These are phyloP conservation scores for Parauchenoglanis ngamensis DNA, from an alignment of 2,797 vertebrate species.

Conservation along the genomic window DNA sequence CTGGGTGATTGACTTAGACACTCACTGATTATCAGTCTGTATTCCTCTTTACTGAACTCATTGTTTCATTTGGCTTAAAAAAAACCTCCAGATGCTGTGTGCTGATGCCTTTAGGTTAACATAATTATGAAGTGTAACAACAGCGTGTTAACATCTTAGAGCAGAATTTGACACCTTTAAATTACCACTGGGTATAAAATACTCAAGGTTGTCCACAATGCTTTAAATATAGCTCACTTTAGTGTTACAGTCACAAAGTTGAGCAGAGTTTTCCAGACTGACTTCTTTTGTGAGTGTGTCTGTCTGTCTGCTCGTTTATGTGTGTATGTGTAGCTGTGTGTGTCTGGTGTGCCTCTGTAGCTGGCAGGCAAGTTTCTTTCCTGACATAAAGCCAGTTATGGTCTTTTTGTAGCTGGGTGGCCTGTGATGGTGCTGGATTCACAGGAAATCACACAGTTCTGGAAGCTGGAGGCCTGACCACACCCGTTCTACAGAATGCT, in stretches of 20 bases:
- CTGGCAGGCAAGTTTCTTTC: conserved; percentile 66
- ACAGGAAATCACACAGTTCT: conserved; percentile 77
- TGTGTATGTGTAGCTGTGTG: not conserved
- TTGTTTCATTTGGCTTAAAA: not conserved
- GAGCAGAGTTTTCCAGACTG: conserved; percentile 18
- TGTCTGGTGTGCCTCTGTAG: conserved; percentile 15
- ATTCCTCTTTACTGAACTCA: not conserved
- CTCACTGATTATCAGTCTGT: not conserved
- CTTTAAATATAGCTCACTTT: conserved; percentile 16
- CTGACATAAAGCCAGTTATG: conserved; percentile 23
- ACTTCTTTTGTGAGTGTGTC: not conserved
- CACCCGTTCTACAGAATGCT: conserved; percentile 68
- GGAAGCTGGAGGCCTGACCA: conserved; percentile 68
- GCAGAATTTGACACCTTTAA: conserved; percentile 5
- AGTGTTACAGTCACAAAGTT: not conserved
- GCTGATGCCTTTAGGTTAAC: not conserved
- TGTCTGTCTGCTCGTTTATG: conserved; percentile 2
- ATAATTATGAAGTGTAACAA: conserved; percentile 16
- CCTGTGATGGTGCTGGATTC: conserved; percentile 78
- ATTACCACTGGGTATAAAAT: not conserved
- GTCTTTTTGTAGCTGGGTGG: conserved; percentile 77
- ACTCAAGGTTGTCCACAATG: not conserved
- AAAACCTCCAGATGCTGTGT: not conserved
- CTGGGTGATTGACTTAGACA: not conserved
- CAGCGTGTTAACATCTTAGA: not conserved